Evolutionary conservation across 2,797 vertebrate genomes (phyloP).

Genomic region (Xerus rutilus): DNA sequence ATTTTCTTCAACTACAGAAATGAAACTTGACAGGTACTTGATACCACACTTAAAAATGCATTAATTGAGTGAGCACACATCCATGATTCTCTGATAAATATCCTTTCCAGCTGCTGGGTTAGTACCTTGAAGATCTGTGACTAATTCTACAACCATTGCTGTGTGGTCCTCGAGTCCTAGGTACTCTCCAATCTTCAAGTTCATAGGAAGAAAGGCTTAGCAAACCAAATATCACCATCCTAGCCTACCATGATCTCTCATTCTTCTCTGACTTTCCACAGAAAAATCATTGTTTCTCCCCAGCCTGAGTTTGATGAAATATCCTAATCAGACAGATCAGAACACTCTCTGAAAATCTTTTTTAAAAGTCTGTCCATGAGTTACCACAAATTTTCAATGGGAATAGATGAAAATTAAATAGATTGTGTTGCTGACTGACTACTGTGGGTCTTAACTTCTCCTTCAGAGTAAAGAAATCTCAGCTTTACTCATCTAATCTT

Average conservation of each 20-base stretch:
- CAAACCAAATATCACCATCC: background rate
- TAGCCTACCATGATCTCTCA: background rate
- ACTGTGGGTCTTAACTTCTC: background rate
- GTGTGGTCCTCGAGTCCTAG: background rate
- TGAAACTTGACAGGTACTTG: constrained; percentile 32
- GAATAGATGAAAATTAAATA: constrained; percentile 8
- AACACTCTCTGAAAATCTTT: constrained; percentile 30
- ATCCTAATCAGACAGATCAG: constrained; percentile 14
- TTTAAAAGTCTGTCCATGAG: background rate
- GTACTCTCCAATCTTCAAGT: background rate
- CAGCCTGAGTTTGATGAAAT: constrained; percentile 18
- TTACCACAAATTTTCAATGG: background rate
- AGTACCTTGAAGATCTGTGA: constrained; percentile 25
- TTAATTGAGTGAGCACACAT: constrained; percentile 43
- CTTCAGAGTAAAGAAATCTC: constrained; percentile 18
- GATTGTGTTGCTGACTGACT: background rate
- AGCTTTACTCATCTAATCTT: constrained; percentile 18
- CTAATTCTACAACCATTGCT: constrained; percentile 15
- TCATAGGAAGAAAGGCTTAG: constrained; percentile 1
- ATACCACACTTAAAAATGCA: constrained; percentile 21
- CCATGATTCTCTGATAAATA: constrained; percentile 38
- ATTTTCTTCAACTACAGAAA: constrained; percentile 42
- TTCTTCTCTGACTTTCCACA: background rate
- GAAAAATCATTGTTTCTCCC: constrained; percentile 11
- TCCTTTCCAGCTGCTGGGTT: constrained; percentile 1